Evolutionary conservation across 2,797 vertebrate genomes (phyloP), one percentile per base, ranked within the genome.

Genomic region (Otolemur crassicaudatus): DNA sequence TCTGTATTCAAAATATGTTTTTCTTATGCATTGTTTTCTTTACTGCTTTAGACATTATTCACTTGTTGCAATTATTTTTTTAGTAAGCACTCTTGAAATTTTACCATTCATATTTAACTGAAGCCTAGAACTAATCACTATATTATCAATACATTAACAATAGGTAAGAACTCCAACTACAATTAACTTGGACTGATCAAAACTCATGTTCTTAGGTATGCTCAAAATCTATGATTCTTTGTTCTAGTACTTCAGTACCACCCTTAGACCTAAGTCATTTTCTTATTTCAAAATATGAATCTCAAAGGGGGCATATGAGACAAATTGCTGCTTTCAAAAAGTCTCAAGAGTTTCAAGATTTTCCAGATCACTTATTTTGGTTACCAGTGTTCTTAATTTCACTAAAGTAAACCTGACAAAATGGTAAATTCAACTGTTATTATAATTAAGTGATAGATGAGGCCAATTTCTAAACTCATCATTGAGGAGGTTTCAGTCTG

Each of bases 391-490:
- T 87, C 29, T 43, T 49, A 87, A 29, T 94, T 75, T 90, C 20
- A 91, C 58, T 80, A 75, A 95, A 53, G 60, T 37, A 75, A 89
- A 87, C 75, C 46, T 90, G 58, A 40, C n/a, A 87, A 95, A 61
- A 31, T 40, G 34, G 56, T 81, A 49, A 80, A 96, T 95, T 93
- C 61, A 73, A 85, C 40, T 89, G 56, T 84, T 90, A 92, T 19
- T 90, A 83, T 43, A 79, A 75, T 93, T 90, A 87, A 90, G 61
- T 60, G 92, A 80, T 34, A 69, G 65, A 90, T 53, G 94, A 94
- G n/a, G 7, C 63, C 67, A 88, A 63, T 94, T 94, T 94, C 63
- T 84, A 82, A 96, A 91, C 49, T 94, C 63, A 73, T 95, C 90
- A n/a, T 80, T 94, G 83, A 77, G 85, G 67, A 92, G 19, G 23